Conservation (phyloP, 2,797 vertebrate genomes). For the Anas bernieri region DNA sequence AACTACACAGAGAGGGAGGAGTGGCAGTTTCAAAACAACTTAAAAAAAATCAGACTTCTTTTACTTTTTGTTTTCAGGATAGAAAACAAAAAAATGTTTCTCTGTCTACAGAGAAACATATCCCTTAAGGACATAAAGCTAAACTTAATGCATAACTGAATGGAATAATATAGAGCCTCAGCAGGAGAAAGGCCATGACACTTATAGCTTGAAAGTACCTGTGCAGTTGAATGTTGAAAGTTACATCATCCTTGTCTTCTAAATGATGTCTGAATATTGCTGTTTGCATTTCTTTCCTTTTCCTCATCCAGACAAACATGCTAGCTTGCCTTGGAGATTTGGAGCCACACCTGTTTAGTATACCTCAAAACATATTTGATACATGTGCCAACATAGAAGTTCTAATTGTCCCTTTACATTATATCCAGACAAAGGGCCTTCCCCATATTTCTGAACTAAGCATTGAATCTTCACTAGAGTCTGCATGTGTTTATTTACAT, state of each 20-base stretch:
- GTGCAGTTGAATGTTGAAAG: not conserved
- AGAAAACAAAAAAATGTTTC: not conserved
- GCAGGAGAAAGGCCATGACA: not conserved
- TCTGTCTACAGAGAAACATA: not conserved
- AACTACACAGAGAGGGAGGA: not conserved
- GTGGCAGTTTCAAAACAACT: not conserved
- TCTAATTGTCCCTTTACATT: not conserved
- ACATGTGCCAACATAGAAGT: not conserved
- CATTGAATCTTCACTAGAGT: not conserved
- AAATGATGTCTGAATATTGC: not conserved
- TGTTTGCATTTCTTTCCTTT: not conserved
- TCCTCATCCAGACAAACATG: not conserved
- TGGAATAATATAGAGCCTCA: not conserved
- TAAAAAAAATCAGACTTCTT: not conserved
- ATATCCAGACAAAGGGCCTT: not conserved
- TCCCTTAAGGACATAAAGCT: not conserved
- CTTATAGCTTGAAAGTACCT: not conserved
- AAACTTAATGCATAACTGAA: not conserved
- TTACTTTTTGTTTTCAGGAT: not conserved
- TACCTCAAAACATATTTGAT: not conserved
- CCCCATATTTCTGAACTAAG: not conserved
- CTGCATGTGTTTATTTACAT: not conserved
- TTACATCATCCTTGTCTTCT: not conserved
- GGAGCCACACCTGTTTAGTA: not conserved
- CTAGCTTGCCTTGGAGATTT: not conserved